Conservation (phyloP, 2,113 vertebrate species). For the Bambusicola thoracicus region DNA sequence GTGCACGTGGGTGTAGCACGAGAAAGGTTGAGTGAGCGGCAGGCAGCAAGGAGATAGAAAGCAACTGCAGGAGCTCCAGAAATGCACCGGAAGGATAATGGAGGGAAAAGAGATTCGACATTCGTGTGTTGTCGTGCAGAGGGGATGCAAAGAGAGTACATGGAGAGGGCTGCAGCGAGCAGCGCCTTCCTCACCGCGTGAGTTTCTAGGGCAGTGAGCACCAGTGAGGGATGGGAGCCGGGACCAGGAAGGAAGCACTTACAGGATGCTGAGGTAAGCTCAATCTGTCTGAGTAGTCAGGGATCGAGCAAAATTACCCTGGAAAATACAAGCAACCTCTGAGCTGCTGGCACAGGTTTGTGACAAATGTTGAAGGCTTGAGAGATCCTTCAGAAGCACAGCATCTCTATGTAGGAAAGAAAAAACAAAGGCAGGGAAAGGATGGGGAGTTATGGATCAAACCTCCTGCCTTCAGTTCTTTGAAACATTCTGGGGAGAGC, state of each 20-base stretch:
- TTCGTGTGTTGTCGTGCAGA: rapidly evolving
- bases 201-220: not conserved
- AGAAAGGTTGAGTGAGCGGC: not conserved
- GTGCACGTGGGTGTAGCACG: rapidly evolving
- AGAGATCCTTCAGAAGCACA: not conserved
- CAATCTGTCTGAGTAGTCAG: not conserved
- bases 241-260: not conserved
- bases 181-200: not conserved
- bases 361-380: not conserved
- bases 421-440: not conserved
- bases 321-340: not conserved
- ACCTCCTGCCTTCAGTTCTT: not conserved
- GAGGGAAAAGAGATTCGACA: not conserved
- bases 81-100: not conserved
- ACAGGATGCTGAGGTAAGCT: rapidly evolving
- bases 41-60: not conserved
- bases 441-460: not conserved
- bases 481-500: not conserved
- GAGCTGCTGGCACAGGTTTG: not conserved
- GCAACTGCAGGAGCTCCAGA: not conserved
- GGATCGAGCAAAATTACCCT: not conserved
- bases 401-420: too few species aligned
- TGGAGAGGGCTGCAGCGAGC: not conserved
- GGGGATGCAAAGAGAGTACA: not conserved
- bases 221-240: not conserved